Base-by-base conservation (phyloP, 2,888 invertebrate species). In the Rhopalosiphum nymphaeae region DNA sequence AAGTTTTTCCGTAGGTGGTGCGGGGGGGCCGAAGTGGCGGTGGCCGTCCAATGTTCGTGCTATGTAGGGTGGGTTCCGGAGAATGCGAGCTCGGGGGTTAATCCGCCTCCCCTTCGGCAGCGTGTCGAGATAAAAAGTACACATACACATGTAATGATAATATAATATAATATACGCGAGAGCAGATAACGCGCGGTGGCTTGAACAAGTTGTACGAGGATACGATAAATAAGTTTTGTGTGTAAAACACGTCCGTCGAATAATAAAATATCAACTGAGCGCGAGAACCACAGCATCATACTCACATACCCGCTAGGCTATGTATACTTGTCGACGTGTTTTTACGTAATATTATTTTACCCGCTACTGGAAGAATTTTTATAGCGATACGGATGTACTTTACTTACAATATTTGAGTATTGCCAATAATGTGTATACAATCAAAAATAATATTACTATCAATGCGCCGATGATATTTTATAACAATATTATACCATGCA, bases 231-330 rank as follows among this genome's bases (percentile, higher is more conserved):
- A 91, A 91, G 91, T 91, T 91, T 85, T 85, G 56, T 85, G 85
- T 10, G 91, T 91, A 44, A 91, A 91, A 91, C 91, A 91, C 85
- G 91, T 91, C 85, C 85, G 85, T 85, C 85, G 91, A 91, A 91
- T 85, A 91, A 91, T 91, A 85, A 85, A 91, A 91, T 91, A 57
- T 42, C 85, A 85, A 49, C 78, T 29, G 21, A 53, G 42, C 56
- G n/a, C 25, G 56, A 3, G 36, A 3, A 36, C 16, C 21, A n/a
- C 78, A 78, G 53, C 91, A 53, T 91, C 91, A 84, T 78, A 91
- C 53, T 78, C 53, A 49, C 78, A 36, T 36, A 36, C 36, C 21
- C 36, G 36, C 13, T n/a, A 53, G 21, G 21, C 21, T 26, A 57
- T 57, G 57, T 53, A 53, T 53, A 36, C 21, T 2, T 36, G 78